phyloP scores from a whole-genome alignment of 2,113 vertebrate species.

The Eulacestoma nigropectus region DNA sequence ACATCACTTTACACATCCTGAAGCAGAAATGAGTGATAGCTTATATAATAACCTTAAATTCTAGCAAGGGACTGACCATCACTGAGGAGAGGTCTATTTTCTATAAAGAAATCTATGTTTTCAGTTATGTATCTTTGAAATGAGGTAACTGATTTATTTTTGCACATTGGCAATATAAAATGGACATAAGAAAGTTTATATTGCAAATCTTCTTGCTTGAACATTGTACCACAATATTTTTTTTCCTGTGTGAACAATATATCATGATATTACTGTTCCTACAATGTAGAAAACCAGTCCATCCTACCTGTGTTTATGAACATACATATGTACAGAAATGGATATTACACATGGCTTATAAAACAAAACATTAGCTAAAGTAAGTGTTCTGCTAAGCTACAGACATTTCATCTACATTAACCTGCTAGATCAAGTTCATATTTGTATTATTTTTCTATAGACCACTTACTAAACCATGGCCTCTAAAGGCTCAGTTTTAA shows the following conservation, averaged over 20 bases:
- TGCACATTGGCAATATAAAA: not conserved
- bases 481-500: not conserved
- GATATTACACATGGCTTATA: not conserved
- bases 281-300: not conserved
- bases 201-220: not conserved
- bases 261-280: not conserved
- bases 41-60: not conserved
- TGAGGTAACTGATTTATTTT: not conserved
- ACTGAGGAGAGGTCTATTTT: not conserved
- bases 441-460: not conserved
- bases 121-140: not conserved
- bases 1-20: not conserved
- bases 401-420: not conserved
- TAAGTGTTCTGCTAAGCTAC: not conserved
- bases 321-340: not conserved
- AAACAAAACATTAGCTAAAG: not conserved
- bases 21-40: not conserved
- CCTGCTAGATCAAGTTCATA: not conserved
- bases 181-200: not conserved
- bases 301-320: not conserved
- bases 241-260: not conserved
- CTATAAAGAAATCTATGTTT: not conserved
- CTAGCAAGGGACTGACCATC: not conserved
- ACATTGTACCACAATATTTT: not conserved
- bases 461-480: not conserved